Conservation (phyloP, 2,113 vertebrate genomes). For the Polypterus bichir region DNA sequence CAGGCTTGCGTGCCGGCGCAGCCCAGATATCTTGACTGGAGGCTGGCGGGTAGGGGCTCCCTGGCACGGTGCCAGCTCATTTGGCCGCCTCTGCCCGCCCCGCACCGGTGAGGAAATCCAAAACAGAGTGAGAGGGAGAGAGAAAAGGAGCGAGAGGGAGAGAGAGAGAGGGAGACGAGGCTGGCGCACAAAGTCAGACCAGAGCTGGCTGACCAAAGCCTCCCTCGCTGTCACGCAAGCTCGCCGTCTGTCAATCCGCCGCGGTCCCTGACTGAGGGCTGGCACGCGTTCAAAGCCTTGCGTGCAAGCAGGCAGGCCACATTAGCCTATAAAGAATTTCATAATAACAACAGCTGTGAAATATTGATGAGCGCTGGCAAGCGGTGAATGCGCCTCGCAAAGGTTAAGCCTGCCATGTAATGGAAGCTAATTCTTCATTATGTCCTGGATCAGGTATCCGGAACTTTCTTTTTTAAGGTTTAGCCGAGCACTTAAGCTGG, state of each 20-base stretch:
- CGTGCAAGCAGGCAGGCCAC: constrained; percentile 78
- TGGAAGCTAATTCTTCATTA: constrained; percentile 81
- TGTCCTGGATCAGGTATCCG: constrained; percentile 65
- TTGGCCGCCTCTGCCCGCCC: constrained; percentile 15
- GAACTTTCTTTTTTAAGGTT: constrained; percentile 43
- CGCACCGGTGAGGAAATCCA: constrained; percentile 44
- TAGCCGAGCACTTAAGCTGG: no score
- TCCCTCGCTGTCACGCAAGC: constrained; percentile 72
- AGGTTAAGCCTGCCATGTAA: constrained; percentile 75
- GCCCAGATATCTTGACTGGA: constrained; percentile 25
- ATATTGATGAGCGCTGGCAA: constrained; percentile 91
- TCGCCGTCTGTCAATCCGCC: constrained; percentile 71
- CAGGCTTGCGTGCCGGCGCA: constrained; percentile 54
- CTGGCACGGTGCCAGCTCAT: constrained; percentile 44
- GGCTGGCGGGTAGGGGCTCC: constrained; percentile 25
- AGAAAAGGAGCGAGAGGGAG: constrained; percentile 28
- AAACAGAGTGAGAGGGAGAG: constrained; percentile 43
- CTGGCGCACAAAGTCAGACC: constrained; percentile 29
- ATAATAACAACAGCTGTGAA: constrained; percentile 96
- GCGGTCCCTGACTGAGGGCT: constrained; percentile 64
- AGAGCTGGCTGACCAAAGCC: constrained; percentile 61
- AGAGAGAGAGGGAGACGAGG: not conserved
- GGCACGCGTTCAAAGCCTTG: constrained; percentile 71
- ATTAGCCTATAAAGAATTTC: constrained; percentile 84
- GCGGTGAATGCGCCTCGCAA: constrained; percentile 60